Base-by-base conservation (phyloP, 1,140 invertebrate species). In the Homarus americanus region DNA sequence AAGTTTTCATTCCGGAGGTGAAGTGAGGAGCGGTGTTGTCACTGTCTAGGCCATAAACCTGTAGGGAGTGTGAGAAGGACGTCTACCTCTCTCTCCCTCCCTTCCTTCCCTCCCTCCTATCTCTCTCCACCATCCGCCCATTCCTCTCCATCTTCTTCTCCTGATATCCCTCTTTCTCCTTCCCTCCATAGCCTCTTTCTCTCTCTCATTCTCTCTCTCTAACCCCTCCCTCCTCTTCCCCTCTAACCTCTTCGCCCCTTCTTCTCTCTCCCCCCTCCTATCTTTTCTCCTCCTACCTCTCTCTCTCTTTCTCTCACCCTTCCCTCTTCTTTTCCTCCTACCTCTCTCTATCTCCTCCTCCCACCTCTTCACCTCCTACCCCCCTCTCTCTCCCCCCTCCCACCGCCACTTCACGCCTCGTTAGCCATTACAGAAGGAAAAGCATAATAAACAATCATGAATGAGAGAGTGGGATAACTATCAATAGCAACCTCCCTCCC, bases 21-120 rank as follows among this genome's bases (percentile, higher is more conserved):
- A n/a, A n/a, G n/a, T n/a, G n/a, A n/a, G n/a, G n/a, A n/a, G n/a
- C n/a, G n/a, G n/a, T n/a, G n/a, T n/a, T n/a, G n/a, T n/a, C n/a
- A n/a, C n/a, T n/a, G n/a, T n/a, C n/a, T n/a, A n/a, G n/a, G n/a
- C n/a, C n/a, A n/a, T n/a, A n/a, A n/a, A n/a, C n/a, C n/a, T n/a
- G n/a, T n/a, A n/a, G n/a, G n/a, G n/a, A n/a, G n/a, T n/a, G n/a
- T n/a, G n/a, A n/a, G n/a, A n/a, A n/a, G n/a, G n/a, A n/a, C n/a
- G n/a, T n/a, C n/a, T n/a, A n/a, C n/a, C n/a, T 78, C 38, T 41
- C 38, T 34, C 75, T 78, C n/a, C 12, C n/a, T 78, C 75, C 10
- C 38, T 78, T 41, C 36, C 7, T 2, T 41, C 24, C 7, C 34
- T 4, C 24, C 38, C 12, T 41, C 24, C 24, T 36, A 15, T n/a